A percentile compares a stretch with the other conserved stretches of the same genome.
Conservation (phyloP, 2,888 invertebrate genomes). For the Kryphioiulus occultus region DNA sequence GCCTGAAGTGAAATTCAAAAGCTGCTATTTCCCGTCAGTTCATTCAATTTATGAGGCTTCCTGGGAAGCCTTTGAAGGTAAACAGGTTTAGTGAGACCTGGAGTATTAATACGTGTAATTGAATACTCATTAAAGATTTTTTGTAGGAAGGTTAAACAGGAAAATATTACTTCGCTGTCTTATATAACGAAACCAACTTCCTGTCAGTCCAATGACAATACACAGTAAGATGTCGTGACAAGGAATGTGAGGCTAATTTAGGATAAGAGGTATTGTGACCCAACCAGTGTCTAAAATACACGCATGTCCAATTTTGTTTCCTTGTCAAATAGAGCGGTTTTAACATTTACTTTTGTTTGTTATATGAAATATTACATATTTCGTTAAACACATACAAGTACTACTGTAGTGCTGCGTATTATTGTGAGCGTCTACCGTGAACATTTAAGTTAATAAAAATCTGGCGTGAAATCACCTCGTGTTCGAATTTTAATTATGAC, state of each 20-base stretch:
- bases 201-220: neutral
- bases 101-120: neutral
- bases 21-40: neutral
- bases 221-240: neutral
- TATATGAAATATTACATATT: too few species aligned
- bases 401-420: too few species aligned
- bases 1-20: neutral
- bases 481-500: too few species aligned
- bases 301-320: too few species aligned
- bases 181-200: neutral
- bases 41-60: too few species aligned
- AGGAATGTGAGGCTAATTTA: neutral
- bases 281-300: too few species aligned
- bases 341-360: too few species aligned
- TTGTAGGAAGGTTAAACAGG: neutral
- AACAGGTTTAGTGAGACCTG: neutral
- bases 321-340: too few species aligned
- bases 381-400: too few species aligned
- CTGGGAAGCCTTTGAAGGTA: slow-evolving; percentile 6
- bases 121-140: neutral
- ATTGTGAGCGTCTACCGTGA: too few species aligned
- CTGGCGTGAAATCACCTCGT: too few species aligned
- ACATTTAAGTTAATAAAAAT: too few species aligned
- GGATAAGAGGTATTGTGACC: neutral
- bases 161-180: neutral